Conservation (phyloP, 2,888 invertebrate genomes). For the Alsophila aescularia region DNA sequence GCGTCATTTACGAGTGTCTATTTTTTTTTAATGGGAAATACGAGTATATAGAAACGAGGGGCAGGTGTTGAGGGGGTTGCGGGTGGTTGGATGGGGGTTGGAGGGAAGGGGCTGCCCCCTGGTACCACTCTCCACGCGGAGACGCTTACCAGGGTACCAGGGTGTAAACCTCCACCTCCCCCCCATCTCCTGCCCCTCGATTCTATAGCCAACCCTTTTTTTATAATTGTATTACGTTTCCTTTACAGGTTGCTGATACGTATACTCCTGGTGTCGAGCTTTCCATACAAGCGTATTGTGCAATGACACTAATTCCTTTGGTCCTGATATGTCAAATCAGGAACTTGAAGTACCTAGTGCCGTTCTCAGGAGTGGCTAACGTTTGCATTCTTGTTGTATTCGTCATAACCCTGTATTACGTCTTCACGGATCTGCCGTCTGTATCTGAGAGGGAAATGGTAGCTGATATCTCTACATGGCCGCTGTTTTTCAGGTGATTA, state of each 20-base stretch:
- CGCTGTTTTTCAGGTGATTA: constrained; percentile 90
- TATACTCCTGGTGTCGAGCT: constrained; percentile 71
- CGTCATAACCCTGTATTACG: constrained; percentile 91
- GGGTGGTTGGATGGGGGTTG: no score
- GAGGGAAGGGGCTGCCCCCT: no score
- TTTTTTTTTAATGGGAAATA: no score
- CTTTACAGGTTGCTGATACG: constrained; percentile 78
- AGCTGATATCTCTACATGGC: constrained; percentile 86
- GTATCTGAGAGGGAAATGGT: constrained; percentile 70
- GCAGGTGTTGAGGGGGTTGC: no score
- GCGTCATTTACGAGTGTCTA: no score
- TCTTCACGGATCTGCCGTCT: constrained; percentile 85
- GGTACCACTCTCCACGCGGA: no score
- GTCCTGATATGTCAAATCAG: constrained; percentile 89
- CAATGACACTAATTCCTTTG: constrained; percentile 87
- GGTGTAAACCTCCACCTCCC: no score
- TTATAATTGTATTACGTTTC: no score
- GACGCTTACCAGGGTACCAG: no score
- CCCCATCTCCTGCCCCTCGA: no score
- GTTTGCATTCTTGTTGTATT: constrained; percentile 90
- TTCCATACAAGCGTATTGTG: constrained; percentile 86
- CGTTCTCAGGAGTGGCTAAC: constrained; percentile 95
- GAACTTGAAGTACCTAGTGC: constrained; percentile 92
- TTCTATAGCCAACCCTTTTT: no score
- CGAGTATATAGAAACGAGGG: no score